A percentile compares a stretch with the other conserved stretches of the same genome.
phyloP scores from a whole-genome alignment of 2,797 vertebrate genomes.

The Prionace glauca region DNA sequence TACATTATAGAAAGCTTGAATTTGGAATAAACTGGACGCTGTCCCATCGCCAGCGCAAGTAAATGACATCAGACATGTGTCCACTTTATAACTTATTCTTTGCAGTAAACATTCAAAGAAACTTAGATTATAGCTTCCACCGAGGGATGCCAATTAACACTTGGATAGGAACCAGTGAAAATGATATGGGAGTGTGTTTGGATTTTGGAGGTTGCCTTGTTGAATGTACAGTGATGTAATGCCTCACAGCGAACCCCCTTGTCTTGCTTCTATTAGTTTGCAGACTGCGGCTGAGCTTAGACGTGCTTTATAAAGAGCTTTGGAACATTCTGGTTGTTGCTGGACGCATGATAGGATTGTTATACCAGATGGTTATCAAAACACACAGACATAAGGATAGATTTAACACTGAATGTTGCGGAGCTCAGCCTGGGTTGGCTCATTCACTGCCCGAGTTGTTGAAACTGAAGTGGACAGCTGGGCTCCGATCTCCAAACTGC shows the following conservation, averaged over 20 bases:
- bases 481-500: too few relatives aligned
- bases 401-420: background rate
- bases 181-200: background rate
- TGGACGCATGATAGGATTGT: background rate
- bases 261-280: background rate
- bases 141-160: background rate
- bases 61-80: background rate
- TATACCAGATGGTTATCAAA: background rate
- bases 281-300: background rate
- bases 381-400: background rate
- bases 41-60: background rate
- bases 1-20: background rate
- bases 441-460: background rate
- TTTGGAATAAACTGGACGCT: background rate
- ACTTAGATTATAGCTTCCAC: background rate
- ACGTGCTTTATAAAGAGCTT: background rate
- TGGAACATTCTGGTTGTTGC: slow-evolving; percentile 1
- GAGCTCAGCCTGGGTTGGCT: background rate
- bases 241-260: background rate
- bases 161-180: background rate
- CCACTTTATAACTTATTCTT: background rate
- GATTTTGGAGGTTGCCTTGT: background rate
- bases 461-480: background rate
- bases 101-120: background rate
- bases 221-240: background rate